A percentile compares a stretch with the other conserved stretches of the same genome.
phyloP scores from a whole-genome alignment of 2,113 vertebrate genomes.

The Cardinalis cardinalis region DNA sequence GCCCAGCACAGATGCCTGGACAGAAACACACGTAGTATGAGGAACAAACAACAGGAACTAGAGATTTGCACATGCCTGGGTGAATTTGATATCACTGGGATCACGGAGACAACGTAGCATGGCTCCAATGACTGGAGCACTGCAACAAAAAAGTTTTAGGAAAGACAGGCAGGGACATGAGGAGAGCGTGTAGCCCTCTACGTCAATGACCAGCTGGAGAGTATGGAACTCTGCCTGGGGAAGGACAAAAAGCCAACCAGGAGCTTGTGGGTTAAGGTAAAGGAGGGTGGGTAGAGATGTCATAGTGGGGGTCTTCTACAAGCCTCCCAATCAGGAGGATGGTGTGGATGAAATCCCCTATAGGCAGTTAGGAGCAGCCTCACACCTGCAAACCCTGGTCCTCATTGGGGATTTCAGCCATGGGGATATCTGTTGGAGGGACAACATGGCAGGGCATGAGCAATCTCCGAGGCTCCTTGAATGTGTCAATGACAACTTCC shows the following conservation, averaged over 20 bases:
- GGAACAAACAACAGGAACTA: background rate
- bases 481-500: background rate
- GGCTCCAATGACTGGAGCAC: background rate
- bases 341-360: background rate
- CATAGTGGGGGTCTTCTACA: background rate
- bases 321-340: background rate
- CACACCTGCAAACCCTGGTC: background rate
- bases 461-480: background rate
- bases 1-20: background rate
- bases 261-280: background rate
- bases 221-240: background rate
- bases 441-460: background rate
- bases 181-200: background rate
- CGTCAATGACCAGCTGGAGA: background rate
- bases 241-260: background rate
- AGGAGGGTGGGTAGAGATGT: background rate
- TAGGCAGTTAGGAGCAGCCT: background rate
- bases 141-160: background rate
- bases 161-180: background rate
- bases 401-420: background rate
- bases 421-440: background rate
- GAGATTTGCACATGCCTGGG: background rate
- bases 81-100: background rate
- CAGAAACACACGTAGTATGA: background rate
- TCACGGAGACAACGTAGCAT: background rate